Base-by-base conservation (phyloP, 1,140 invertebrate genomes). In the Acarapis woodi region DNA sequence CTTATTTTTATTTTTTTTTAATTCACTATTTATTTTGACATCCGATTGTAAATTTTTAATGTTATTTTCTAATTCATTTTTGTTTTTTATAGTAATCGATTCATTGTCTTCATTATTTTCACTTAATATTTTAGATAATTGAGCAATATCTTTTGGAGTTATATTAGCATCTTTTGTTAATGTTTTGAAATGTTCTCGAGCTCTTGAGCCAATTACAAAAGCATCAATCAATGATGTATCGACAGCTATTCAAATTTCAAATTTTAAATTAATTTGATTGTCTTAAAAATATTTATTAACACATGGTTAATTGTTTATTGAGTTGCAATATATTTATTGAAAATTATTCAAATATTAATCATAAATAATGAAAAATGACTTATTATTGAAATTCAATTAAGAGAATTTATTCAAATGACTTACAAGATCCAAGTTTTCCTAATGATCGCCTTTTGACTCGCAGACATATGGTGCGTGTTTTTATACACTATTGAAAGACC, bases 381-480 rank as follows among this genome's bases (percentile, higher is more conserved):
- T 14, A 14, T 4, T 10, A 28, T 14, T 10, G 14, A 29, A 26
- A 36, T 28, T 12, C 15, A 16, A 26, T 24, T 28, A 34, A 68
- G 76, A 80, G 55, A 85, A n/a, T n/a, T n/a, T n/a, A n/a, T n/a
- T n/a, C n/a, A n/a, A n/a, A n/a, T n/a, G n/a, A n/a, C n/a, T n/a
- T n/a, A n/a, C n/a, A n/a, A n/a, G n/a, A n/a, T n/a, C 78, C 71
- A 52, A 80, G 60, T 61, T 74, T 68, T 38, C 70, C 73, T 45
- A 76, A 72, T 48, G 70, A 76, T 51, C 71, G 67, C 53, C 79
- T 62, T 53, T 79, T 82, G 36, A 90, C 78, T 39, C 80, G 67
- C 23, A 90, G 60, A 54, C 78, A 83, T 60, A 90, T 87, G 47
- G 78, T 79, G 52, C 79, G 70, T 26, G 79, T 85, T 56, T 74